Percentiles rank a stretch among this genome's conserved stretches.
Conservation (phyloP, 2,888 invertebrate species). For the Uropetala carovei region DNA sequence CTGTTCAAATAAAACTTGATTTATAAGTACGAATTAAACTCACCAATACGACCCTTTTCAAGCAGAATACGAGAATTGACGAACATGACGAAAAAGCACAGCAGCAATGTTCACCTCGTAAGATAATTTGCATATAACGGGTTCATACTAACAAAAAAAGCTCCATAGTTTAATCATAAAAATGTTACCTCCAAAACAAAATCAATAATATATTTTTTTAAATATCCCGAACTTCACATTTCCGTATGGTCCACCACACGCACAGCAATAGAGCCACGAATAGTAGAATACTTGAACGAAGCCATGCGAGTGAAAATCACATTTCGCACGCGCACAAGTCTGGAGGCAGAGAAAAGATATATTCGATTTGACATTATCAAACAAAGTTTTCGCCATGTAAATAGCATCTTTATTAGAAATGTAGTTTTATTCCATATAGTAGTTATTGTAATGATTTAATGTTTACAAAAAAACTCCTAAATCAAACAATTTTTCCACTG, state of each 20-base stretch:
- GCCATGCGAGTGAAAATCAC: constrained; percentile 42
- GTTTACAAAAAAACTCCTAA: too few species aligned
- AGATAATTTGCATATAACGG: constrained; percentile 49
- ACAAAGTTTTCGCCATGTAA: too few species aligned
- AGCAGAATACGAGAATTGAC: constrained; percentile 53
- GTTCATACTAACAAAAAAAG: constrained; percentile 52
- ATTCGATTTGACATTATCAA: too few species aligned
- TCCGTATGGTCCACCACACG: constrained; percentile 41
- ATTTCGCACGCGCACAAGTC: constrained; percentile 6
- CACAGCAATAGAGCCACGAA: constrained; percentile 38
- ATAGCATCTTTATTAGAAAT: too few species aligned
- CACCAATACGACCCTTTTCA: constrained; percentile 61
- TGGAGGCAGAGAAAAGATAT: background rate
- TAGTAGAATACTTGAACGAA: constrained; percentile 58
- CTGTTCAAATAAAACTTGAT: background rate
- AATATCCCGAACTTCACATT: constrained; percentile 3
- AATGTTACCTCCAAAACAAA: constrained; percentile 34
- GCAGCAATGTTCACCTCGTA: constrained; percentile 50
- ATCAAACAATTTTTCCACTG: too few species aligned
- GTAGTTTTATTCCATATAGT: too few species aligned
- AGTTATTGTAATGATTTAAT: too few species aligned
- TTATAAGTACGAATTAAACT: background rate
- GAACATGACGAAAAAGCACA: constrained; percentile 53
- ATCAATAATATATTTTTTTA: background rate
- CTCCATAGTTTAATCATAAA: constrained; percentile 7